Conservation (phyloP, 1,140 invertebrate genomes). For the Brachionus paranguensis region DNA sequence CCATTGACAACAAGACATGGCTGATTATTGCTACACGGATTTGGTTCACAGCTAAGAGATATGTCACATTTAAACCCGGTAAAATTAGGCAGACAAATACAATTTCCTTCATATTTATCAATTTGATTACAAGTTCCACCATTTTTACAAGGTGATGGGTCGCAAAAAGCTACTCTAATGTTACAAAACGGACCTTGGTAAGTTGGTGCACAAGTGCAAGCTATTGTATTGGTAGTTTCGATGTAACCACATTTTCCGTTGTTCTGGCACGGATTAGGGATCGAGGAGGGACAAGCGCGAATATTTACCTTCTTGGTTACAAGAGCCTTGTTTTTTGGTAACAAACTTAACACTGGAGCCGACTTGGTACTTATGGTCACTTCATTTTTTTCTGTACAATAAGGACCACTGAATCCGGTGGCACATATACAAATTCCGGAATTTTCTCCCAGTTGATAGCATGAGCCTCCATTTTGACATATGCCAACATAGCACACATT, state of each 20-base stretch:
- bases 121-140: slow-evolving; percentile 41
- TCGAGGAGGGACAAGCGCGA: not conserved
- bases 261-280: slow-evolving; percentile 36
- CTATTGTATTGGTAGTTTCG: slow-evolving; percentile 29
- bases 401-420: not conserved
- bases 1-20: slow-evolving; percentile 21
- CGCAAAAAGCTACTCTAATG: slow-evolving; percentile 26
- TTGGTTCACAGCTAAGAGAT: slow-evolving; percentile 8
- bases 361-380: not conserved
- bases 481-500: slow-evolving; percentile 26
- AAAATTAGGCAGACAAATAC: slow-evolving; percentile 8
- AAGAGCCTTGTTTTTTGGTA: not conserved
- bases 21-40: slow-evolving; percentile 33
- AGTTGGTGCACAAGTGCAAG: slow-evolving; percentile 68
- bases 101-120: not conserved
- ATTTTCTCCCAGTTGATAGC: not conserved
- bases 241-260: slow-evolving; percentile 3
- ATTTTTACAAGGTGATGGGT: slow-evolving; percentile 42
- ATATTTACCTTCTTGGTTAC: slow-evolving; percentile 1
- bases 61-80: slow-evolving; percentile 36
- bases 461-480: slow-evolving; percentile 29
- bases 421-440: slow-evolving; percentile 10
- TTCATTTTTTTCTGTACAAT: slow-evolving; percentile 12
- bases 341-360: not conserved
- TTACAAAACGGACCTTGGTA: slow-evolving; percentile 46